Evolutionary conservation across 2,888 invertebrate species (phyloP), one percentile per base, ranked within the genome.

Genomic region (Homarus gammarus): DNA sequence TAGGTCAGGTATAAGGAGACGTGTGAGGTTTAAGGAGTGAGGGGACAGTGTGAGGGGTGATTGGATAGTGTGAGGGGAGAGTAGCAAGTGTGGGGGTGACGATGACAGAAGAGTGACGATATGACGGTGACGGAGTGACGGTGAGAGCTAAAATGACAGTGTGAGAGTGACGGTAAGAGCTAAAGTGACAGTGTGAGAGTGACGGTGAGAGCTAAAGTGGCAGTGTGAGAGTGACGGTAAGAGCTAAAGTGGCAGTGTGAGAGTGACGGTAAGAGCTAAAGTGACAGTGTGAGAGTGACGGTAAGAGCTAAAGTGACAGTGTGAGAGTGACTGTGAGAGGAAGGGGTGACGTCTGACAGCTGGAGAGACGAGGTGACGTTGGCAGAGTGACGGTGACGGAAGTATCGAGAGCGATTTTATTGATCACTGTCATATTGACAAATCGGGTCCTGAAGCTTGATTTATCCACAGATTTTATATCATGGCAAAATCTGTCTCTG

Each of bases 291-390:
- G 8, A 10, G 68, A n/a, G 1, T 31, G 68, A n/a, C 0, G 6
- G n/a, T 3, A 3, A 77, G 77, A 38, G n/a, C n/a, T n/a, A n/a
- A n/a, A n/a, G 15, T 38, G 77, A 77, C 5, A 40, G 40, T 40
- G 1, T 38, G 77, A 49, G n/a, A 77, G 77, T 22, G 40, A 77
- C n/a, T 38, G 40, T 38, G 77, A 77, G 77, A 40, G 36, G 70
- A 6, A 27, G 70, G 36, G 70, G 68, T 27, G 10, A 68, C 27
- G 38, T 36, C 18, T 15, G 27, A 49, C 22, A 31, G 31, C 27
- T 31, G 49, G 5, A 31, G 31, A 31, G 0, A 22, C 2, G 40
- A n/a, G 75, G 22, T 36, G 3, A 15, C 2, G 44, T 10, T 36
- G 75, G 36, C 3, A 36, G 38, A 10, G 15, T n/a, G 44, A 40